Percentiles rank a stretch among this genome's conserved stretches.
phyloP scores from a whole-genome alignment of 2,797 vertebrate species.

The Fratercula arctica region DNA sequence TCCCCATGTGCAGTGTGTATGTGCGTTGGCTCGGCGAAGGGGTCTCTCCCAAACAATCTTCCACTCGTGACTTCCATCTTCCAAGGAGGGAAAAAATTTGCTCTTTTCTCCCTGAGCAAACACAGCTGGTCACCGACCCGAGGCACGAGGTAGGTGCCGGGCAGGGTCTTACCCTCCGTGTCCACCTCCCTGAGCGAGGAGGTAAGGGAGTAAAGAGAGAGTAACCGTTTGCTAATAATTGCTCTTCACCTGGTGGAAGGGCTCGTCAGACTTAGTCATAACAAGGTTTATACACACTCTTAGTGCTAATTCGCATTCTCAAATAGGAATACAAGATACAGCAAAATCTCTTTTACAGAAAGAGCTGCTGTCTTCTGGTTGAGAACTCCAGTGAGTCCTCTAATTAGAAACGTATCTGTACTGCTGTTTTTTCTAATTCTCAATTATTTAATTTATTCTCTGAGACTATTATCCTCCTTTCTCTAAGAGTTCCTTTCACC shows the following conservation, averaged over 20 bases:
- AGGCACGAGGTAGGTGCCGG: rapidly evolving
- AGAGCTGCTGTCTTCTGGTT: not conserved
- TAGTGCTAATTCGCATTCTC: not conserved
- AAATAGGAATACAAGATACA: not conserved
- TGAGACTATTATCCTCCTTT: not conserved
- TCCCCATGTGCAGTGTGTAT: not conserved
- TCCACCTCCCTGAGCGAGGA: not conserved
- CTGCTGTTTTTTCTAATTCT: not conserved
- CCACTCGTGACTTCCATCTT: not conserved
- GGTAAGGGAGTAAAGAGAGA: rapidly evolving
- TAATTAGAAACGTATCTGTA: not conserved
- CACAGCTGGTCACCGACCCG: not conserved
- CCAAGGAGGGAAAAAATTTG: not conserved
- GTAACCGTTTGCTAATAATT: rapidly evolving
- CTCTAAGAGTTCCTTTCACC: not conserved
- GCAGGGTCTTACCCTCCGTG: not conserved
- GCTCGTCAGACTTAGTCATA: not conserved
- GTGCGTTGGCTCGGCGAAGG: not conserved
- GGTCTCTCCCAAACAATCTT: not conserved
- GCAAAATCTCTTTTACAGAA: not conserved
- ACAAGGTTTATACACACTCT: not conserved
- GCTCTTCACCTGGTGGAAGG: not conserved
- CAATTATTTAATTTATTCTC: not conserved
- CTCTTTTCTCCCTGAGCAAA: not conserved
- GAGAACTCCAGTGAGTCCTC: not conserved